Evolutionary conservation across 2,797 vertebrate genomes (phyloP).

Genomic region (Neosalanx taihuensis): DNA sequence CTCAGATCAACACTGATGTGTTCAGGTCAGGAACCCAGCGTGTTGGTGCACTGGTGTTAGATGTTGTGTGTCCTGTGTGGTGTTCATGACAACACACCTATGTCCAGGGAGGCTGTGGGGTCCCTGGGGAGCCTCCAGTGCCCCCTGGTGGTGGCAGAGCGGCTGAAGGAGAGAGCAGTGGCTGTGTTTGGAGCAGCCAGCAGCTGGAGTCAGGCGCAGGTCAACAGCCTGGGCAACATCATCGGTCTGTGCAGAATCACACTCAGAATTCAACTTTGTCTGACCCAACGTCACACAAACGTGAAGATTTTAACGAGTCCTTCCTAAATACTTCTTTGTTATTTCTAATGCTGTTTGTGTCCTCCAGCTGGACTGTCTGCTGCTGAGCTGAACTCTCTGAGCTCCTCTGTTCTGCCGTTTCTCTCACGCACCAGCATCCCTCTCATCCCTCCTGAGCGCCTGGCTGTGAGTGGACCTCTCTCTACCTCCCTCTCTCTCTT

Average conservation of each 20-base stretch:
- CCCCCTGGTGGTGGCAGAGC: constrained; percentile 25
- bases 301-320: neutral
- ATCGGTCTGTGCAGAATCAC: constrained; percentile 51
- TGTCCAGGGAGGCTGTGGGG: constrained; percentile 64
- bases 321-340: neutral
- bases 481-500: too few species aligned
- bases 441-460: constrained; percentile 46
- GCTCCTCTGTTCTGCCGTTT: constrained; percentile 49
- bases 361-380: constrained; percentile 59
- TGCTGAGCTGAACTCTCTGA: constrained; percentile 54
- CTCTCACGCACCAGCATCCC: constrained; percentile 47
- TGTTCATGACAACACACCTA: neutral
- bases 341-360: neutral
- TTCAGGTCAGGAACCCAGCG: constrained; percentile 61
- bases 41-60: neutral
- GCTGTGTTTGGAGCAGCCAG: constrained; percentile 47
- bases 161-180: constrained; percentile 53
- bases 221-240: constrained; percentile 59
- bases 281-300: neutral
- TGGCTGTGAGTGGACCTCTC: constrained; percentile 60
- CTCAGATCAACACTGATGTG: constrained; percentile 42
- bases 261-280: neutral
- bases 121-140: constrained; percentile 52
- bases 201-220: constrained; percentile 57
- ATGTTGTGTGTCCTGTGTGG: neutral